A percentile compares a stretch with the other conserved stretches of the same genome.
Evolutionary conservation across 1,140 invertebrate genomes (phyloP).

Genomic region (Telenomus remus): DNA sequence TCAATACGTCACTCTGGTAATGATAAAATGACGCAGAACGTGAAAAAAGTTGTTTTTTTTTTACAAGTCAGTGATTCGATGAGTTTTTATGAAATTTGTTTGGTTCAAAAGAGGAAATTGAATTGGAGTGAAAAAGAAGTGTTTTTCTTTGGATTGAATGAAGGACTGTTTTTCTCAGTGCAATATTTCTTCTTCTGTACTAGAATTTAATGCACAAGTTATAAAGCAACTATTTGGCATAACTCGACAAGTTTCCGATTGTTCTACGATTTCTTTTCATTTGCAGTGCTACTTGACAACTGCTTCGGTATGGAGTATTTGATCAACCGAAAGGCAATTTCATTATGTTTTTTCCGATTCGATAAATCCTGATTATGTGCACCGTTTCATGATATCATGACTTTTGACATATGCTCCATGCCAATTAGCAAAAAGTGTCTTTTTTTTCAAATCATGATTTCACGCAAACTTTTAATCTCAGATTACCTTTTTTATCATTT

Average conservation of each 20-base stretch:
- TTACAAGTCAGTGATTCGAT: background rate
- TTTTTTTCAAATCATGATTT: background rate
- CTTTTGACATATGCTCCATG: slow-evolving; percentile 3
- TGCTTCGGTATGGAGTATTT: slow-evolving; percentile 19
- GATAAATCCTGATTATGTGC: background rate
- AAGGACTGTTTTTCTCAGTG: slow-evolving; percentile 37
- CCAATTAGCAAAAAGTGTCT: slow-evolving; percentile 17
- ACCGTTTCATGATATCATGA: background rate
- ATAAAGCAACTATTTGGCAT: slow-evolving; percentile 1
- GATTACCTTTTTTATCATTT: background rate
- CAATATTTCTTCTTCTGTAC: slow-evolving; percentile 17
- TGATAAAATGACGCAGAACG: background rate
- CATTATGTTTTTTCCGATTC: background rate
- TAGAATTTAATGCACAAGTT: slow-evolving; percentile 36
- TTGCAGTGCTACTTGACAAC: slow-evolving; percentile 25
- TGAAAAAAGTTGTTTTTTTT: no score
- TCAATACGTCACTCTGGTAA: background rate
- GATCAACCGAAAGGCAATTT: background rate
- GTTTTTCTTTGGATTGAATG: no score
- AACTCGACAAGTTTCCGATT: slow-evolving; percentile 26
- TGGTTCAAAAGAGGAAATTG: background rate
- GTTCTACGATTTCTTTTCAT: slow-evolving; percentile 25
- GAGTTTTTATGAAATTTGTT: background rate
- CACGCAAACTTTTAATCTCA: background rate
- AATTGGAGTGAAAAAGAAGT: no score